Conservation (phyloP, 2,888 invertebrate genomes). For the Sussaba pulchella region DNA sequence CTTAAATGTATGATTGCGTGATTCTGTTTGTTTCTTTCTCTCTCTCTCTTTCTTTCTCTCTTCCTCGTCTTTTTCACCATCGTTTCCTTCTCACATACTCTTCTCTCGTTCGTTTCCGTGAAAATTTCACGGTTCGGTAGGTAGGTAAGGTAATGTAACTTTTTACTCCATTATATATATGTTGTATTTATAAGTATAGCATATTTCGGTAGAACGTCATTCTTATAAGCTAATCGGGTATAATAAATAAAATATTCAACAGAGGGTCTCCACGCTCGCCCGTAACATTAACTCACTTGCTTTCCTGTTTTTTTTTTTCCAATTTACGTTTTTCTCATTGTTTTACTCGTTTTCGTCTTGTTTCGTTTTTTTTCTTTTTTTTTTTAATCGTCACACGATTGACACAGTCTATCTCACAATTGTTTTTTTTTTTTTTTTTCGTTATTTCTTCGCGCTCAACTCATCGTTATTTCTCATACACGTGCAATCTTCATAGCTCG, state of each 20-base stretch:
- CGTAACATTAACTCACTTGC: constrained; percentile 53
- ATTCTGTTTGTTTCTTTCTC: constrained; percentile 76
- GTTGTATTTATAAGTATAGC: constrained; percentile 83
- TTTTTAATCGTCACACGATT: constrained; percentile 20
- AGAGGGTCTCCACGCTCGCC: constrained; percentile 51
- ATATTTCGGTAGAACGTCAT: constrained; percentile 83
- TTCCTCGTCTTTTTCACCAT: constrained; percentile 24
- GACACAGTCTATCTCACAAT: constrained; percentile 53
- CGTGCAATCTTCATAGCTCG: constrained; percentile 51
- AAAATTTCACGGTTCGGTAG: constrained; percentile 68
- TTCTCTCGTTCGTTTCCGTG: constrained; percentile 44
- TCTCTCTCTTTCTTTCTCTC: constrained; percentile 18
- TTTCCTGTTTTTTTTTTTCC: constrained; percentile 15
- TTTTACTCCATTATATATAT: constrained; percentile 83
- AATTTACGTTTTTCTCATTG: not conserved
- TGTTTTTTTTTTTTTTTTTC: not conserved
- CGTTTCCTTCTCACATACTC: constrained; percentile 40
- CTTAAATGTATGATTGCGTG: constrained; percentile 85
- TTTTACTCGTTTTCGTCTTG: not conserved
- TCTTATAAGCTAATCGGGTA: constrained; percentile 82
- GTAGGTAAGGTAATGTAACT: constrained; percentile 77
- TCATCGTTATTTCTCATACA: constrained; percentile 16
- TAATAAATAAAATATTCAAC: constrained; percentile 79
- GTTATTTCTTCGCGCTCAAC: constrained; percentile 47
- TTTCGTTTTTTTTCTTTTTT: constrained; percentile 48